Evolutionary conservation across 1,140 invertebrate genomes (phyloP), one percentile per base, ranked within the genome.

Genomic region (Psilanteris sp.): DNA sequence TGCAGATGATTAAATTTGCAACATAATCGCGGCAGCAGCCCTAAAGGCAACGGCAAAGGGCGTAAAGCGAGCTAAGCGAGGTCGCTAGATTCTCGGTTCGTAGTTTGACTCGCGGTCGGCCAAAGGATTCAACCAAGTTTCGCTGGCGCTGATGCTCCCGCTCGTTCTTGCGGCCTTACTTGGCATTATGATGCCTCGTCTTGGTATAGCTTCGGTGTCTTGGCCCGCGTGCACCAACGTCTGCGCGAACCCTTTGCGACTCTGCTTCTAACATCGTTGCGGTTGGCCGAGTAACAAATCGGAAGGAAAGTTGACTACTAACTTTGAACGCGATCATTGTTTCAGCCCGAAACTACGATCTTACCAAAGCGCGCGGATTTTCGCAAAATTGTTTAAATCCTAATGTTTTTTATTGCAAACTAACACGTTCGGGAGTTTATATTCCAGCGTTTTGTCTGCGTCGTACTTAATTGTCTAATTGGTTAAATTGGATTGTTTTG

Each of bases 1-100:
- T 88, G 87, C 88, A 88, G 88, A 89, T 89, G 87, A 89, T 89
- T 89, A 89, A 89, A 89, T 89, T 89, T 87, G 85, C 87, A 88
- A 89, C 88, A 88, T 88, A 86, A 89, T 89, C 85, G 85, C 79
- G 81, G 83, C 80, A 80, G 77, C 79, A 70, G 79, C 84, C 82
- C 85, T 82, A 82, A 84, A 88, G 72, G 81, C 76, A 74, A 73
- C 68, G 57, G 73, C 76, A 82, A 84, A 83, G 83, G 82, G 80
- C 81, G 74, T 66, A 57, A 75, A 77, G 75, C 71, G 74, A 70
- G 37, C 50, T 71, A 32, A 67, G 77, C 68, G 41, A 74, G 66
- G 54, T 76, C 71, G 73, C 80, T 81, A 78, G 79, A 76, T 82
- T 79, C 83, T 70, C 71, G 64, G 50, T 34, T 52, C 52, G 39